phyloP scores from a whole-genome alignment of 2,113 vertebrate species.

The Rhinoderma darwinii region DNA sequence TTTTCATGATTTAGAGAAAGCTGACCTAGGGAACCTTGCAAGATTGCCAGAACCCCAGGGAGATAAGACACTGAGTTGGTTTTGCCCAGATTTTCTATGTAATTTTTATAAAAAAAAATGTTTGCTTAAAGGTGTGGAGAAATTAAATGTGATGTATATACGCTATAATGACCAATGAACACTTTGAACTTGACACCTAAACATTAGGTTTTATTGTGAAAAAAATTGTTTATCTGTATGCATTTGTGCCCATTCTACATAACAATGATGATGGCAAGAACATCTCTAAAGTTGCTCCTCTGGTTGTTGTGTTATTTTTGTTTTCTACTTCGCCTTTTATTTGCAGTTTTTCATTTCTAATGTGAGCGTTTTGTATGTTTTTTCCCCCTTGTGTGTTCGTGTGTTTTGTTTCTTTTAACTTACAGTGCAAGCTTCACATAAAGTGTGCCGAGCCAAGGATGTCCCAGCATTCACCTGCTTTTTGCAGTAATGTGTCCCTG shows the following conservation, averaged over 20 bases:
- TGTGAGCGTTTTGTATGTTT: constrained; percentile 58
- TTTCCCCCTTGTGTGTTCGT: constrained; percentile 64
- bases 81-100: no score
- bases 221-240: neutral
- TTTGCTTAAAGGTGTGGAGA: no score
- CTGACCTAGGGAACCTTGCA: no score
- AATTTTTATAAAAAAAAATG: no score
- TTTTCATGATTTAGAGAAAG: no score
- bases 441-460: constrained; percentile 84
- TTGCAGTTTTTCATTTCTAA: constrained; percentile 72
- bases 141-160: neutral
- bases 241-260: neutral
- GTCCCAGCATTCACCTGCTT: constrained; percentile 83
- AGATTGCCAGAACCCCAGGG: no score
- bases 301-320: constrained; percentile 75
- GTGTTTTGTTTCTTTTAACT: constrained; percentile 81
- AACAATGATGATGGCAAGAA: constrained; percentile 67
- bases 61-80: no score
- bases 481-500: constrained; percentile 82
- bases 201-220: neutral
- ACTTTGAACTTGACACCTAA: constrained; percentile 18
- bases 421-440: constrained; percentile 90
- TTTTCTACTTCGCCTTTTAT: constrained; percentile 77
- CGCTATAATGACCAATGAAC: no score
- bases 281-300: constrained; percentile 66